phyloP scores from a whole-genome alignment of 1,140 invertebrate species.

The Procambarus clarkii region DNA sequence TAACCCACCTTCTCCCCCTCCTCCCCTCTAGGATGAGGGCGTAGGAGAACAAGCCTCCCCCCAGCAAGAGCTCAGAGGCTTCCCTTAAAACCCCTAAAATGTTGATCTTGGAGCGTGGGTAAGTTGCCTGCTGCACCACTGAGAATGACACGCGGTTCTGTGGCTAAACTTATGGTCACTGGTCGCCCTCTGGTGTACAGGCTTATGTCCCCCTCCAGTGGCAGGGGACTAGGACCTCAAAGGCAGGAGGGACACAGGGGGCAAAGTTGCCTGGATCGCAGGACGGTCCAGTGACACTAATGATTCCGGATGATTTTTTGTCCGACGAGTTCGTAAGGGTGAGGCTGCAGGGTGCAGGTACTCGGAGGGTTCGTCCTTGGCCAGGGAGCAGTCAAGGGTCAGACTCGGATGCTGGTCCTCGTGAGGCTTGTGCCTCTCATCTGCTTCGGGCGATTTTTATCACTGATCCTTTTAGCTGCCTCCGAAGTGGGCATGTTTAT shows the following conservation, averaged over 20 bases:
- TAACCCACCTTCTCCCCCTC: background rate
- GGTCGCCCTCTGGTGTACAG: slow-evolving; percentile 30
- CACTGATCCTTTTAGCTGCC: slow-evolving; percentile 67
- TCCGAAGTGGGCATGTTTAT: slow-evolving; percentile 66
- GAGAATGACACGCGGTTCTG: slow-evolving; percentile 67
- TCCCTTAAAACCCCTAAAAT: slow-evolving; percentile 64
- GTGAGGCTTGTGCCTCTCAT: slow-evolving; percentile 24
- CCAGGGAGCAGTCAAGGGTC: background rate
- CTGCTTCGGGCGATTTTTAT: slow-evolving; percentile 55
- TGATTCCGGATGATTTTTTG: slow-evolving; percentile 68
- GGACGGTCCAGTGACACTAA: slow-evolving; percentile 52
- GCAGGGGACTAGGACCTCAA: background rate
- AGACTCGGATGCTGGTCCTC: background rate
- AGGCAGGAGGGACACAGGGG: background rate
- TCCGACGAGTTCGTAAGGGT: slow-evolving; percentile 51
- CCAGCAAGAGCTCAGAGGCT: slow-evolving; percentile 39
- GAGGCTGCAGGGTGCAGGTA: slow-evolving; percentile 27
- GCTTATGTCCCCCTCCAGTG: background rate
- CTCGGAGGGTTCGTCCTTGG: slow-evolving; percentile 11
- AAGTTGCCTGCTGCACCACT: slow-evolving; percentile 66
- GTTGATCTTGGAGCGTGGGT: slow-evolving; percentile 67
- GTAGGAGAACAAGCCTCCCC: background rate
- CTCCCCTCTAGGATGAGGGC: background rate
- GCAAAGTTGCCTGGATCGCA: background rate
- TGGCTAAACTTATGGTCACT: slow-evolving; percentile 68